Evolutionary conservation across 2,113 vertebrate genomes (phyloP), one percentile per base, ranked within the genome.

Genomic region (Myotis yumanensis): DNA sequence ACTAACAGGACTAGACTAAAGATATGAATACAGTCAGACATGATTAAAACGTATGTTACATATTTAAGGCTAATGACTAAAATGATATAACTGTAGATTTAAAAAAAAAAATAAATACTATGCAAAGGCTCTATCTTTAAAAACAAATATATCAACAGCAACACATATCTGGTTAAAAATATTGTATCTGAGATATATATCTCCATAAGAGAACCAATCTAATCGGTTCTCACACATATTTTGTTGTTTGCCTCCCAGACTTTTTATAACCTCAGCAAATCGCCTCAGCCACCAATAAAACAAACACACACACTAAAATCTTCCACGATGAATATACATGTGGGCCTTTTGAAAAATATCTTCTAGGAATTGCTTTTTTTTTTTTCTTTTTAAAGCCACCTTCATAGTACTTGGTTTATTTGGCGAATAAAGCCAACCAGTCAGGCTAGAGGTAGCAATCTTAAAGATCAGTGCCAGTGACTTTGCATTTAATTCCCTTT

Each of bases 211-310:
- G 17, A 37, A 72, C 71, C 43, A 82, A 7, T 28, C 32, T 66
- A 20, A 54, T 3, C n/a, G 35, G 6, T 59, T 72, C 75, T 80
- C 59, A 77, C 28, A 79, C 17, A 37, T 52, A 43, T 79, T 76
- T 89, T 80, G 51, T 14, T 57, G 9, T 84, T 86, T 84, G n/a
- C 14, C 71, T 93, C 59, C 18, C 43, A 32, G 43, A 43, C 8
- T 66, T 75, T 92, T 93, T 87, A 84, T 30, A 64, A 46, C 16
- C 76, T 69, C 54, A 90, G 51, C n/a, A 86, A 83, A 77, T 79
- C 68, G 20, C 28, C 25, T 87, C 11, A 85, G 40, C 7, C 35
- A 93, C 20, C 68, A 93, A 91, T 79, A 92, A 86, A 46, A 59
- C 37, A 68, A 52, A 68, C 52, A 68, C 35, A 91, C 54, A 4